Conservation (phyloP, 2,888 invertebrate genomes). For the Ennomos fuscantarius region DNA sequence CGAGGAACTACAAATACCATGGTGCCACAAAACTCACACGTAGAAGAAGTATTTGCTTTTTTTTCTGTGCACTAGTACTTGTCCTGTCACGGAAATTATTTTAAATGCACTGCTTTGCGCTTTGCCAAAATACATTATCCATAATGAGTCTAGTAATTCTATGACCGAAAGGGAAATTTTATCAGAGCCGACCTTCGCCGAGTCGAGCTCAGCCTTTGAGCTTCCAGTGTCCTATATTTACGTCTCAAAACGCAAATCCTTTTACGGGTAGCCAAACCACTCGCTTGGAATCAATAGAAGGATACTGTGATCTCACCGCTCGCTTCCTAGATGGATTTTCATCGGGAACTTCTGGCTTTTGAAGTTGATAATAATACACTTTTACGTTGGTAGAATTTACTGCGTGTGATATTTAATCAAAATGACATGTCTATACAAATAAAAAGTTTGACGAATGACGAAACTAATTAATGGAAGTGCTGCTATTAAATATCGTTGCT, state of each 20-base stretch:
- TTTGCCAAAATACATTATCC: no score
- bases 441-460: not conserved
- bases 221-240: slow-evolving; percentile 25
- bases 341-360: slow-evolving; percentile 12
- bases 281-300: slow-evolving; percentile 30
- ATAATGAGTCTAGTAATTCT: not conserved
- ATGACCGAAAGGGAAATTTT: slow-evolving; percentile 1
- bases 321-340: slow-evolving; percentile 14
- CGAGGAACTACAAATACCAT: no score
- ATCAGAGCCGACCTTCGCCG: not conserved
- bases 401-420: no score
- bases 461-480: slow-evolving; percentile 35
- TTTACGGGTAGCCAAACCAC: slow-evolving; percentile 26
- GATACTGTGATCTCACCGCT: slow-evolving; percentile 16
- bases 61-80: no score
- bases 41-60: no score
- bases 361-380: not conserved
- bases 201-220: slow-evolving; percentile 8
- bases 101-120: no score
- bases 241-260: slow-evolving; percentile 25
- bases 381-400: no score
- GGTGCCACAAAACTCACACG: no score
- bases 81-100: no score
- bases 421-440: no score
- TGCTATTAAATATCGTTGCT: slow-evolving; percentile 18